phyloP scores from a whole-genome alignment of 2,113 vertebrate genomes.

The Acinonyx jubatus region DNA sequence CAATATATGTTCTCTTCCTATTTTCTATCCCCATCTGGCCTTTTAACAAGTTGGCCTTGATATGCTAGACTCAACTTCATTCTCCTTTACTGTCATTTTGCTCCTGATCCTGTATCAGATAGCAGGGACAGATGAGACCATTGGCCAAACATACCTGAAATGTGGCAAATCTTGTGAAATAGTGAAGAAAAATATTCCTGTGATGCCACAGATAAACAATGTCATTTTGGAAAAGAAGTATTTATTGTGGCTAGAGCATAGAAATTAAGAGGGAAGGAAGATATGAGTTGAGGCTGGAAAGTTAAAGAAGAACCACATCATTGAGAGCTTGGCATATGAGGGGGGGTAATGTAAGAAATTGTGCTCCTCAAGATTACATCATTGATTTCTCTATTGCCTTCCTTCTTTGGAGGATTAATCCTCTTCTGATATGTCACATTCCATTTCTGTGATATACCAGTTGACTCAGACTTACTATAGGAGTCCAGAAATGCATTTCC shows the following conservation, averaged over 20 bases:
- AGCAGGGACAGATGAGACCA: background rate
- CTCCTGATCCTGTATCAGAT: background rate
- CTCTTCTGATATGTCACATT: background rate
- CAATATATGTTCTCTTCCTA: background rate
- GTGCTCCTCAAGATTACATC: background rate
- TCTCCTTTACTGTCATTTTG: background rate
- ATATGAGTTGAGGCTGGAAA: background rate
- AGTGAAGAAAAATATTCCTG: background rate
- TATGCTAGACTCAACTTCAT: background rate
- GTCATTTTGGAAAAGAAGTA: background rate
- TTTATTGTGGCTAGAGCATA: background rate
- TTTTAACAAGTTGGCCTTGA: background rate
- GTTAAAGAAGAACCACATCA: background rate
- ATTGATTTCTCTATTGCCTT: background rate
- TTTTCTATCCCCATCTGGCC: background rate
- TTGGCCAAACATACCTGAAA: background rate
- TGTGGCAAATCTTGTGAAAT: background rate
- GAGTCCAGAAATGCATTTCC: background rate
- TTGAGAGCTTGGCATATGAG: background rate
- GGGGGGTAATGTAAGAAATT: background rate
- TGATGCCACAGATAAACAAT: background rate
- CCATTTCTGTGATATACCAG: background rate
- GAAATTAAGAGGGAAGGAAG: background rate
- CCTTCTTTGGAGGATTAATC: background rate
- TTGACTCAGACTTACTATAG: background rate